These are phyloP conservation scores for Artemisiospiza belli DNA, from an alignment of 2,113 vertebrate genomes.

Conservation along the genomic window DNA sequence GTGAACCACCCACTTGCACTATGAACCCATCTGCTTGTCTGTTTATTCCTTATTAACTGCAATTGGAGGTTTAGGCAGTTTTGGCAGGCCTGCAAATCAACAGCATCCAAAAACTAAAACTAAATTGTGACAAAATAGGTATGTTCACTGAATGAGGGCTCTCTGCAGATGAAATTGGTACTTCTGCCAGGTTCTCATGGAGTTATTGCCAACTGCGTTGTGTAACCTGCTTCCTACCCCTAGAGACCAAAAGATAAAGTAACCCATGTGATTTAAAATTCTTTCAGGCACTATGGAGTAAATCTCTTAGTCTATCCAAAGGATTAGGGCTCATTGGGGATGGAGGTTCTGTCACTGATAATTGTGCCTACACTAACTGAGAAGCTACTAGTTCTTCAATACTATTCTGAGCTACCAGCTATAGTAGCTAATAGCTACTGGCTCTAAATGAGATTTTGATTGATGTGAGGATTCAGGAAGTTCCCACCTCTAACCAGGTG, in stretches of 20 bases:
- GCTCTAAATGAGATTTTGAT: neutral
- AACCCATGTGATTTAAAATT: neutral
- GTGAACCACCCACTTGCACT: neutral
- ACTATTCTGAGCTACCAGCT: neutral
- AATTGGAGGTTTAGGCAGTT: neutral
- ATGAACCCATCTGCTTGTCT: accelerated
- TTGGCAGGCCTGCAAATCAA: neutral
- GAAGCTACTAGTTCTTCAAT: neutral
- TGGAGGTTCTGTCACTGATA: neutral
- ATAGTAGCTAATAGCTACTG: neutral
- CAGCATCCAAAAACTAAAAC: neutral
- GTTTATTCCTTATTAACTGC: neutral
- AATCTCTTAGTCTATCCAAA: neutral
- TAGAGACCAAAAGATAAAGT: neutral
- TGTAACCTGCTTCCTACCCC: neutral
- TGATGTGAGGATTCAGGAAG: neutral
- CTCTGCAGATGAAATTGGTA: neutral
- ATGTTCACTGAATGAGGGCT: neutral
- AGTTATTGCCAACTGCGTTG: neutral
- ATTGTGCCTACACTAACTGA: neutral
- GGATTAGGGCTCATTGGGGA: neutral
- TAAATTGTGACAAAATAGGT: neutral
- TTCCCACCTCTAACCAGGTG: neutral
- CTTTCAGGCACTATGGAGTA: neutral
- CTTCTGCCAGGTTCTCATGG: neutral